Percentiles rank a stretch among this genome's conserved stretches.
These are phyloP conservation scores for Palloptera scutellata DNA, from an alignment of 2,888 invertebrate genomes.

Conservation along the genomic window DNA sequence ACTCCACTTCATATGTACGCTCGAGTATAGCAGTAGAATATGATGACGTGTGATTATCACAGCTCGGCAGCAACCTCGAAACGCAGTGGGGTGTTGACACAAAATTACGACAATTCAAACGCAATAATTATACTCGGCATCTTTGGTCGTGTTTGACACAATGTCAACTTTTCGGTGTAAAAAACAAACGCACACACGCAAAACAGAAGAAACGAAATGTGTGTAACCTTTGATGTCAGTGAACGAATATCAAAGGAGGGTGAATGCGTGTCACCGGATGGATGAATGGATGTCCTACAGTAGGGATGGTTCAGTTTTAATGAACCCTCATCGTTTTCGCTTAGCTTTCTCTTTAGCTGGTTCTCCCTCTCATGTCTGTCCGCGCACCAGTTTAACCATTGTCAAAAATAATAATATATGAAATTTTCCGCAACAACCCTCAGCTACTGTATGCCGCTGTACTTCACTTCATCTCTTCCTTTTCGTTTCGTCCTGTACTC, in stretches of 20 bases:
- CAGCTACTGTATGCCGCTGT: too few relatives aligned
- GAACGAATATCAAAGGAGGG: too few relatives aligned
- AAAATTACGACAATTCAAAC: constrained; percentile 42
- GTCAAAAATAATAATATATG: too few relatives aligned
- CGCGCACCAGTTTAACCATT: neutral
- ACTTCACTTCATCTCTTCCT: constrained; percentile 7
- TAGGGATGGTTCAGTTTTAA: constrained; percentile 23
- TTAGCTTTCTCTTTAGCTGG: neutral
- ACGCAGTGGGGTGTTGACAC: constrained; percentile 42
- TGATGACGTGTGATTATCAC: too few relatives aligned
- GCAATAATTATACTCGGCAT: constrained; percentile 41
- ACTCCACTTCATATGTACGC: neutral
- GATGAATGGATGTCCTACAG: too few relatives aligned
- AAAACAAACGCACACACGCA: neutral
- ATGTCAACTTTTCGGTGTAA: constrained; percentile 21
- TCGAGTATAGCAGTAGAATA: too few relatives aligned
- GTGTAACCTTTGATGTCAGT: neutral
- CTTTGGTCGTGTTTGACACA: constrained; percentile 20
- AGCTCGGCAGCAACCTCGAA: too few relatives aligned
- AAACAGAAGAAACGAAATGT: neutral
- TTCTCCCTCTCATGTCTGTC: neutral
- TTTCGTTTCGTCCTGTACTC: neutral
- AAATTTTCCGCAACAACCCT: too few relatives aligned
- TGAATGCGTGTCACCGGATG: too few relatives aligned
- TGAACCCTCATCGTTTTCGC: constrained; percentile 23